Evolutionary conservation across 2,113 vertebrate genomes (phyloP).

Genomic region (Empidonax traillii): DNA sequence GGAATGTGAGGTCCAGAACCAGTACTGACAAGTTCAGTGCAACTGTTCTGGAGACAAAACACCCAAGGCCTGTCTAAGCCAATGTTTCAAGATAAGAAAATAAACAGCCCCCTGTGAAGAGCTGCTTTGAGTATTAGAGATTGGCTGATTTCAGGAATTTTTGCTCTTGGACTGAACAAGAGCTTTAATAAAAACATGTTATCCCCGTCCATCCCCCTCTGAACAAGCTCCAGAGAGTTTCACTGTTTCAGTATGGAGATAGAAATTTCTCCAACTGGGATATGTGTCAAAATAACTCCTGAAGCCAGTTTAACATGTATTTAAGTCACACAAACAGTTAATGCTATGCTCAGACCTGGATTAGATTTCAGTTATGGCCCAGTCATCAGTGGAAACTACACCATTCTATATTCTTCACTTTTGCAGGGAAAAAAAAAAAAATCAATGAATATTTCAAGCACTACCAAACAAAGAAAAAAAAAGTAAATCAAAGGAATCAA

Average conservation of each 20-base stretch:
- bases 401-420: background rate
- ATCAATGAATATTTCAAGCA: background rate
- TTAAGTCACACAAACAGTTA: background rate
- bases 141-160: background rate
- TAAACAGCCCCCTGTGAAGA: background rate
- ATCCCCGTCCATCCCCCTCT: background rate
- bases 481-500: background rate
- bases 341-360: background rate
- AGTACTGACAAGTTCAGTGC: background rate
- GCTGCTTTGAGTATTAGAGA: background rate
- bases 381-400: background rate
- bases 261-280: background rate
- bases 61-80: background rate
- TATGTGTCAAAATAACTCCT: background rate
- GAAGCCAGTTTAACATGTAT: background rate
- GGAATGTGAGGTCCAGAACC: background rate
- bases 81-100: background rate
- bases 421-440: background rate
- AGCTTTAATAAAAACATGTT: background rate
- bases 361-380: background rate
- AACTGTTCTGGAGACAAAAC: background rate
- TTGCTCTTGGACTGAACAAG: background rate
- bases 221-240: background rate
- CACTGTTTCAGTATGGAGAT: background rate
- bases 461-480: background rate